A percentile compares a stretch with the other conserved stretches of the same genome.
phyloP scores from a whole-genome alignment of 2,113 vertebrate species.

The Heliornis fulica region DNA sequence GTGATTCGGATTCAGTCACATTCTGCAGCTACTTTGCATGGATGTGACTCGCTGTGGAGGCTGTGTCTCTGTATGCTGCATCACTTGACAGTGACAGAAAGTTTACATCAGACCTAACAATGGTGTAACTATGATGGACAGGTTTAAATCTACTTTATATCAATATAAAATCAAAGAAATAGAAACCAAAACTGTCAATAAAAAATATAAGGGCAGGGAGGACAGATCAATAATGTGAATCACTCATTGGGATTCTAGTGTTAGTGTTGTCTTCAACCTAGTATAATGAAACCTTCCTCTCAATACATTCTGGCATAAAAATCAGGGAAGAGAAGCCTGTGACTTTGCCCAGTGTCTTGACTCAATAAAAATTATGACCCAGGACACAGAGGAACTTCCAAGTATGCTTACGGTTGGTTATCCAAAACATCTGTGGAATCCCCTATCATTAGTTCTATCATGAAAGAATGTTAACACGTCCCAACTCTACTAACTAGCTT shows the following conservation, averaged over 20 bases:
- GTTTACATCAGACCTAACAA: background rate
- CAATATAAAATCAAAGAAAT: background rate
- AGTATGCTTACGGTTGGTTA: background rate
- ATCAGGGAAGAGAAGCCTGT: slow-evolving; percentile 3
- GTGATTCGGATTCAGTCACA: background rate
- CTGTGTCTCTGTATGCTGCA: background rate
- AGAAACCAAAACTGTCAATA: slow-evolving; percentile 28
- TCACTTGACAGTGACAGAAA: background rate
- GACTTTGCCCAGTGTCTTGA: slow-evolving; percentile 31
- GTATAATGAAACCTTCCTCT: slow-evolving; percentile 30
- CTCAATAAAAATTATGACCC: background rate
- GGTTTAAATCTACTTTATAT: background rate
- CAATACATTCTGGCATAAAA: background rate
- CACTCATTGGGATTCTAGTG: background rate
- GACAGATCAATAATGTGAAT: background rate
- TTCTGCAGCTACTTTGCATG: background rate
- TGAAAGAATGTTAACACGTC: slow-evolving; percentile 31
- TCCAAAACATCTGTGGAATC: slow-evolving; percentile 18
- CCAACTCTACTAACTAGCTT: background rate
- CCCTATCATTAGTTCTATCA: background rate
- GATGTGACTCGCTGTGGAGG: fast-evolving
- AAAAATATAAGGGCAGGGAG: background rate
- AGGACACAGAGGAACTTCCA: slow-evolving; percentile 32
- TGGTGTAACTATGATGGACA: background rate
- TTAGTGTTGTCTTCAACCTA: slow-evolving; percentile 1